Evolutionary conservation across 30 jellyfish, hydroid and myxozoan genomes (phyloP).

Genomic region (Aurelia coerulea): DNA sequence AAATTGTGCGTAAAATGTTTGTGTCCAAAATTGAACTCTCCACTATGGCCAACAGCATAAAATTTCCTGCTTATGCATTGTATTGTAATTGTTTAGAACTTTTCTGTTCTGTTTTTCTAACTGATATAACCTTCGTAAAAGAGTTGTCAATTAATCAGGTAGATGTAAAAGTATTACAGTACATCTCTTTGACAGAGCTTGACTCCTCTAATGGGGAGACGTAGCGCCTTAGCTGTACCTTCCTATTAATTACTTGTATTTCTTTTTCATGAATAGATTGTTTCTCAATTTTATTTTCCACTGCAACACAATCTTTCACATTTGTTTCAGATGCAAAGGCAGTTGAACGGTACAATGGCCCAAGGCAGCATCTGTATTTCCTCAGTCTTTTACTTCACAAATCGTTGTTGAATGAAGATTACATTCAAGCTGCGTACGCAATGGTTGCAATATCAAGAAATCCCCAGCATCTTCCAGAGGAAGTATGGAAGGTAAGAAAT

Average conservation of each 20-base stretch:
- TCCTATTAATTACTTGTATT: not conserved
- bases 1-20: too few relatives aligned
- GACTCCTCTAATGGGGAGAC: too few relatives aligned
- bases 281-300: not conserved
- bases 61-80: too few relatives aligned
- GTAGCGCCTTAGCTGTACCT: too few relatives aligned
- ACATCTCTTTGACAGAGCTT: too few relatives aligned
- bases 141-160: too few relatives aligned
- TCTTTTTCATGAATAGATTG: not conserved
- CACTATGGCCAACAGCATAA: too few relatives aligned
- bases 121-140: too few relatives aligned
- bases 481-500: conserved; percentile 50
- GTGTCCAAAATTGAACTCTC: too few relatives aligned
- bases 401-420: conserved; percentile 35
- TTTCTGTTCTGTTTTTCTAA: too few relatives aligned
- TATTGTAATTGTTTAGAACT: too few relatives aligned
- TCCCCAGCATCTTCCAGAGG: conserved; percentile 58
- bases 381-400: conserved; percentile 49
- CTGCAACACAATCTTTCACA: not conserved
- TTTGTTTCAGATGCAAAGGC: conserved; percentile 49
- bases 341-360: conserved; percentile 16
- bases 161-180: too few relatives aligned
- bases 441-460: conserved; percentile 38
- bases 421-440: conserved; percentile 42
- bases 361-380: conserved; percentile 54